Base-by-base conservation (phyloP, 2,797 vertebrate species). In the Mastacembelus armatus region DNA sequence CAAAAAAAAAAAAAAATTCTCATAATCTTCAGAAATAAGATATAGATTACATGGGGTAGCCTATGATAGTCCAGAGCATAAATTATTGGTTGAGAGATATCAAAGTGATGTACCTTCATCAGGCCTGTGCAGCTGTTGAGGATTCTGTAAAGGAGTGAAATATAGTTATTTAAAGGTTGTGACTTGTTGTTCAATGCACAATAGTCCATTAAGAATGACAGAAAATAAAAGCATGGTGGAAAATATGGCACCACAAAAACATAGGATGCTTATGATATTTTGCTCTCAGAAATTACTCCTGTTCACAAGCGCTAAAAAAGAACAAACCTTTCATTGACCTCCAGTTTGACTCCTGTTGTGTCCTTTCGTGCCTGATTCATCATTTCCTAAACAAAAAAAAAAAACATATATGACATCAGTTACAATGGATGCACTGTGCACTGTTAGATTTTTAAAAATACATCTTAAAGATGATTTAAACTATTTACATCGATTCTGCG, bases 251-350 rank as follows among this genome's bases (percentile, higher is more conserved):
- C 3, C 9, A 64, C 8, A 33, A 32, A 26, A 3, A 36, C 12
- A 35, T 3, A 42, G 2, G 33, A 36, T 4, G 15, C 21, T 35
- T 49, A 47, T 18, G 5, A 24, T 43, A 22, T 15, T 33, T 7
- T 19, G 8, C 11, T 50, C 7, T n/a, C n/a, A n/a, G n/a, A n/a
- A n/a, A n/a, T n/a, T n/a, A n/a, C n/a, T n/a, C n/a, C n/a, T n/a
- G n/a, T n/a, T n/a, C 16, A 16, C 27, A 54, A 32, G 24, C 3
- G 4, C 3, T 52, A 30, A 43, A n/a, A 33, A 61, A 48, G 3
- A 35, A 87, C 95, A 86, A 74, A 99, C 98, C 98, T 95, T 87
- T 99, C 96, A 0, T 96, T 99, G 84, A 99, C 98, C 83, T 99
- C 98, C 61, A 99, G 93, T 81, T 99, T 97, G 6, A 98, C 81